Evolutionary conservation across 2,113 vertebrate species (phyloP), one percentile per base, ranked within the genome.

Genomic region (Numida meleagris): DNA sequence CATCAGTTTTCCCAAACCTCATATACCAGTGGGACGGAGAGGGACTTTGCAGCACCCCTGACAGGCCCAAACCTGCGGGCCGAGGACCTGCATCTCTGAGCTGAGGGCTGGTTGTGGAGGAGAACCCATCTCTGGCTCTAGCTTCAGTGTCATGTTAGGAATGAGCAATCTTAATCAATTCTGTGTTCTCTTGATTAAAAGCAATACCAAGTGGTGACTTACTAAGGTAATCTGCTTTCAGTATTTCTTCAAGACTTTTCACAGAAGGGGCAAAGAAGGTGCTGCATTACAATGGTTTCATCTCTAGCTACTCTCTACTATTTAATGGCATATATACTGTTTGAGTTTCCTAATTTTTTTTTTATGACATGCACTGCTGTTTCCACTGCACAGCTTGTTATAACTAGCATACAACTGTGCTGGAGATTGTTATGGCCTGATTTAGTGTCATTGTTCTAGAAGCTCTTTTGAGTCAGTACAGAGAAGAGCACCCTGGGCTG

Each of bases 161-260:
- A 53, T 51, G 58, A 63, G 58, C 34, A 53, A 18, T 38, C 43
- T 90, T 75, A 31, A 51, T 11, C 6, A 14, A 10, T 48, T 10
- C 24, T 0, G 0, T 75, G 29, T 43, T 85, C 63, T 93, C 43
- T 43, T 50, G 36, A 14, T 51, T 63, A 58, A 82, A 81, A 48
- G 3, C 2, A 10, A 2, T 40, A 43, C 18, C 1, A 1, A 29
- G 10, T 34, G 16, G 7, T 76, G 58, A 33, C 7, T 55, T 81
- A 23, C 4, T 14, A 25, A 55, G 7, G 27, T 38, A 24, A 66
- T 72, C 29, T 40, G 12, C 40, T 53, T 5, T 75, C 43, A 38
- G 20, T 15, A 18, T 71, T 87, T 90, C 40, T 67, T 66, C 46
- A 45, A 72, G 66, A 72, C 9, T 40, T 50, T 62, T 72, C 70